Base-by-base conservation (phyloP, 2,888 invertebrate species). In the Lepas anatifera region DNA sequence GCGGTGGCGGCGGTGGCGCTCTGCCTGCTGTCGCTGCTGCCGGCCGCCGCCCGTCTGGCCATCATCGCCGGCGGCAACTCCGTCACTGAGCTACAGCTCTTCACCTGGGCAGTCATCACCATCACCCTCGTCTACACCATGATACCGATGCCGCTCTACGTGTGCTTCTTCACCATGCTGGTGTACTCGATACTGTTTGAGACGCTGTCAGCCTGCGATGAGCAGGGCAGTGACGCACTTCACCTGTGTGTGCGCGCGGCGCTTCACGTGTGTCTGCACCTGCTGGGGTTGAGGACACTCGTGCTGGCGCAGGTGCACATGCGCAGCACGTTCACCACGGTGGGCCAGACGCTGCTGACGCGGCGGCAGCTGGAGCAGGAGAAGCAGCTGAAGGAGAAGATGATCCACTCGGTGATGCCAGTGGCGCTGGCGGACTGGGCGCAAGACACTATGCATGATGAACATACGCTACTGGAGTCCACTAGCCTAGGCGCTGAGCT, bases 391-490 rank as follows among this genome's bases (percentile, higher is more conserved):
- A 96, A 96, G 79, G 95, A 96, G 79, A 93, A 95, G 79, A 96
- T 97, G 95, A 95, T 95, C 76, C 91, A 91, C 79, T 96, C 95
- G 35, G 91, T 98, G 71, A 97, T 97, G 97, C 97, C 97, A 13
- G 94, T 93, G 0, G 90, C 89, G 78, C 90, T 74, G n/a, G 72
- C 73, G 22, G 64, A 69, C 37, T 73, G 73, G 72, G 70, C 71
- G 18, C 71, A 70, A 69, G 70, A 71, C 41, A 67, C 63, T 43
- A 39, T 66, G 66, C 37, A 25, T 27, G 66, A 66, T 25, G 66
- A 66, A 16, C 25, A 11, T 6, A 8, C 39, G 13, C 39, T 37
- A 4, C 25, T 25, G 13, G 37, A 37, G 66, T 27, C 25, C 13
- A 41, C 13, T 27, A 41, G 39, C 66, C 4, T 25, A 4, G 66